Evolutionary conservation across 1,140 invertebrate species (phyloP).

Genomic region (Contarinia nasturtii): DNA sequence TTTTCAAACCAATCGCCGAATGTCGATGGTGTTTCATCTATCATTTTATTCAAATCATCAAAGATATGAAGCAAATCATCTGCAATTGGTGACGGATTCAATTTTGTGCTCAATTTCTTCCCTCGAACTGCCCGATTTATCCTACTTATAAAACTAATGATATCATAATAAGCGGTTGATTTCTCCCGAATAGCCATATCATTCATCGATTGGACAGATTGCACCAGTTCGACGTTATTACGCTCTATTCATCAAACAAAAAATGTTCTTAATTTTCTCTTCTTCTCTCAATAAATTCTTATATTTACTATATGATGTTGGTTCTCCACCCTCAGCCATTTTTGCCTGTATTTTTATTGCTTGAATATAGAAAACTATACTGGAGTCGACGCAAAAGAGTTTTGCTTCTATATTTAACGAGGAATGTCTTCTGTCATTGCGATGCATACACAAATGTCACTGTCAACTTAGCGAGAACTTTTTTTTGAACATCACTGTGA

Average conservation of each 20-base stretch:
- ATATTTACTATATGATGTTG: too few relatives aligned
- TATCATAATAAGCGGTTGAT: slow-evolving; percentile 72
- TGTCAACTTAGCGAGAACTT: too few relatives aligned
- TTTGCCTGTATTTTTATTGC: too few relatives aligned
- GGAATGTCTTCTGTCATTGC: too few relatives aligned
- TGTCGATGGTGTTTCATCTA: slow-evolving; percentile 73
- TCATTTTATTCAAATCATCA: slow-evolving; percentile 49
- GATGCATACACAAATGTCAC: too few relatives aligned
- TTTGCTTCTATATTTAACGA: too few relatives aligned
- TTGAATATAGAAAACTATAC: too few relatives aligned
- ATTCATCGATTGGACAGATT: slow-evolving; percentile 41
- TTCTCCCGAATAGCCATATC: slow-evolving; percentile 68
- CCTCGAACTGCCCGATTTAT: slow-evolving; percentile 71
- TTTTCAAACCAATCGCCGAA: slow-evolving; percentile 77
- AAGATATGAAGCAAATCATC: slow-evolving; percentile 46
- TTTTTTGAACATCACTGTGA: too few relatives aligned
- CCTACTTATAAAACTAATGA: slow-evolving; percentile 67
- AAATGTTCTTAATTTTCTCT: too few relatives aligned
- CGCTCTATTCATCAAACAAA: slow-evolving; percentile 20
- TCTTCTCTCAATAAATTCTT: too few relatives aligned
- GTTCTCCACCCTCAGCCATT: too few relatives aligned
- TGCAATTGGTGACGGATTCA: slow-evolving; percentile 39
- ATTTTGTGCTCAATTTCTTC: slow-evolving; percentile 45
- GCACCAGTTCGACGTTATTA: slow-evolving; percentile 43
- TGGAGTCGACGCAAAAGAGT: too few relatives aligned